Percentiles rank a stretch among this genome's conserved stretches.
These are phyloP conservation scores for Alectoris magna DNA, from an alignment of 2,797 vertebrate species.

Conservation along the genomic window DNA sequence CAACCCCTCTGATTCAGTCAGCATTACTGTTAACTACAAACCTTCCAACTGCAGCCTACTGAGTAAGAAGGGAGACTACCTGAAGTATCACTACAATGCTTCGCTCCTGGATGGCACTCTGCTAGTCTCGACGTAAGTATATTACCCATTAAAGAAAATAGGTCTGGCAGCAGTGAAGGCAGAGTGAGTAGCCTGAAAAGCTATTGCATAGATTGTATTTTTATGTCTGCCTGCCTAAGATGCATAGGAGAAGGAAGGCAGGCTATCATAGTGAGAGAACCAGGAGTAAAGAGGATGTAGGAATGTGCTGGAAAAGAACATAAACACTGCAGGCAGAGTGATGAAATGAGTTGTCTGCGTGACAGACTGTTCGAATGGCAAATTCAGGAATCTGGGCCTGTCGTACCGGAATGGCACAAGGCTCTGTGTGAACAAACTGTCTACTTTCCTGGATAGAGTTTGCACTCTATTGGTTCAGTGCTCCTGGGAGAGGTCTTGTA, in stretches of 20 bases:
- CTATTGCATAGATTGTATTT: background rate
- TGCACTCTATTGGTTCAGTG: background rate
- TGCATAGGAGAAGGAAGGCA: background rate
- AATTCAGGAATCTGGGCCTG: background rate
- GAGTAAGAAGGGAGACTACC: constrained; percentile 94
- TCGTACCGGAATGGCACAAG: rapidly evolving
- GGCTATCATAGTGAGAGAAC: background rate
- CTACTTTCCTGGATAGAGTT: background rate
- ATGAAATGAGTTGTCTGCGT: background rate
- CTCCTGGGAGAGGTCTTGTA: background rate
- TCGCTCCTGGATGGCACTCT: constrained; percentile 91
- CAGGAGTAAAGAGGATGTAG: background rate
- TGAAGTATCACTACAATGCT: constrained; percentile 98
- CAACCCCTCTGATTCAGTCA: constrained; percentile 90
- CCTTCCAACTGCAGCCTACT: constrained; percentile 85
- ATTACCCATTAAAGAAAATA: background rate
- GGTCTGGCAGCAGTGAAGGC: background rate
- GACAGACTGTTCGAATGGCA: background rate
- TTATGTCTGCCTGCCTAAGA: background rate
- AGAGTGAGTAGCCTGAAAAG: background rate
- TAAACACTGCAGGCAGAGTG: background rate
- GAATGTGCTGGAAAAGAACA: background rate
- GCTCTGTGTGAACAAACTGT: background rate
- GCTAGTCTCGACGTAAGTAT: constrained; percentile 94
- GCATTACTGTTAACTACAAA: constrained; percentile 83